A percentile compares a stretch with the other conserved stretches of the same genome.
phyloP scores from a whole-genome alignment of 2,797 vertebrate species.

The Squalus acanthias region DNA sequence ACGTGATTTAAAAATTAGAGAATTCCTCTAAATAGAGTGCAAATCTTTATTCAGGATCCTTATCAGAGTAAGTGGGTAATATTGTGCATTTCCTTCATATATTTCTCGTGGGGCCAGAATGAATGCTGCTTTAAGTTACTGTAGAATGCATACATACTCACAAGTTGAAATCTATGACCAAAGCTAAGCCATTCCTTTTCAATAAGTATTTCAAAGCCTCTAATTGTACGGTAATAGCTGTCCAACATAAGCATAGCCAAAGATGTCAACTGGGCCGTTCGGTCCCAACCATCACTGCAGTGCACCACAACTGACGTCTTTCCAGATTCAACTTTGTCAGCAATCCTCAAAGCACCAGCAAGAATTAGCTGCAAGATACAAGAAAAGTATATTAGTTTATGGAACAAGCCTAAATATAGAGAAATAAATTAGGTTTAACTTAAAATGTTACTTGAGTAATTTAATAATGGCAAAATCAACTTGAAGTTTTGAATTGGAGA shows the following conservation, averaged over 20 bases:
- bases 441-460: not conserved
- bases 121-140: not conserved
- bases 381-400: not conserved
- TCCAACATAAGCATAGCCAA: constrained; percentile 92
- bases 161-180: constrained; percentile 90
- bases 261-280: constrained; percentile 87
- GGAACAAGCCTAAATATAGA: not conserved
- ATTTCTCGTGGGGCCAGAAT: not conserved
- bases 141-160: constrained; percentile 51
- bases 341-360: constrained; percentile 85
- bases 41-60: not conserved
- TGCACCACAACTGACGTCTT: constrained; percentile 93
- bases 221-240: constrained; percentile 79
- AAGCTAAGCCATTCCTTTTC: constrained; percentile 98
- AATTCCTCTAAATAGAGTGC: not conserved
- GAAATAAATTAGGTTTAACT: not conserved
- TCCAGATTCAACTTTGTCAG: constrained; percentile 91
- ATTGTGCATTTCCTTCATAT: not conserved
- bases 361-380: constrained; percentile 72
- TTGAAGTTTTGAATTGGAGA: not conserved
- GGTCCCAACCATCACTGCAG: constrained; percentile 95
- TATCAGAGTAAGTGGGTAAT: not conserved
- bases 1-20: not conserved
- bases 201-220: constrained; percentile 83
- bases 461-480: not conserved